A percentile compares a stretch with the other conserved stretches of the same genome.
Conservation (phyloP, 2,113 vertebrate species). For the Bolborhynchus lineola region DNA sequence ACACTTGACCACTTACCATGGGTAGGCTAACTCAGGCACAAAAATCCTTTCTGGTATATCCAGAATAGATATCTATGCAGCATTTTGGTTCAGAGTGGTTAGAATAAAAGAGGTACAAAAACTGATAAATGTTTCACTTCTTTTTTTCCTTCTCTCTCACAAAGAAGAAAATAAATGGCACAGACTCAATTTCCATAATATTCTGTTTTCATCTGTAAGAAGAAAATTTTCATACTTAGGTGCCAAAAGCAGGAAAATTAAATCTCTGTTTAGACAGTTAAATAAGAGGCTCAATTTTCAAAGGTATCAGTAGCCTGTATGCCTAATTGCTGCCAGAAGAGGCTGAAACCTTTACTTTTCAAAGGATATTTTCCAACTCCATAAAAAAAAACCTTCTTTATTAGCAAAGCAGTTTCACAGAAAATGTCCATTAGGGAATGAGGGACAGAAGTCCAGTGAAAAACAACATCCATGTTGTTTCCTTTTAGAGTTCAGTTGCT, state of each 20-base stretch:
- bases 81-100: neutral
- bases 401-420: neutral
- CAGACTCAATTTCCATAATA: conserved; percentile 14
- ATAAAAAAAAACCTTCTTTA: neutral
- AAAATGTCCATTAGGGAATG: neutral
- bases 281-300: conserved; percentile 50
- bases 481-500: neutral
- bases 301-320: neutral
- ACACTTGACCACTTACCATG: neutral
- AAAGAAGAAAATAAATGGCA: conserved; percentile 9
- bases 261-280: conserved; percentile 56
- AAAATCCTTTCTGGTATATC: neutral
- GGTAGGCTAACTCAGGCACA: neutral
- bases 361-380: neutral
- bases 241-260: conserved; percentile 59
- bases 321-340: conserved; percentile 25
- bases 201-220: conserved; percentile 44
- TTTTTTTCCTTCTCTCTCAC: neutral
- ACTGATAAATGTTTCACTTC: neutral
- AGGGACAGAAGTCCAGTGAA: neutral
- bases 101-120: neutral
- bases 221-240: conserved; percentile 48
- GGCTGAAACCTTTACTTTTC: neutral
- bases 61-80: neutral
- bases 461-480: neutral